A percentile compares a stretch with the other conserved stretches of the same genome.
Evolutionary conservation across 2,797 vertebrate species (phyloP).

Genomic region (Tangara arthus): DNA sequence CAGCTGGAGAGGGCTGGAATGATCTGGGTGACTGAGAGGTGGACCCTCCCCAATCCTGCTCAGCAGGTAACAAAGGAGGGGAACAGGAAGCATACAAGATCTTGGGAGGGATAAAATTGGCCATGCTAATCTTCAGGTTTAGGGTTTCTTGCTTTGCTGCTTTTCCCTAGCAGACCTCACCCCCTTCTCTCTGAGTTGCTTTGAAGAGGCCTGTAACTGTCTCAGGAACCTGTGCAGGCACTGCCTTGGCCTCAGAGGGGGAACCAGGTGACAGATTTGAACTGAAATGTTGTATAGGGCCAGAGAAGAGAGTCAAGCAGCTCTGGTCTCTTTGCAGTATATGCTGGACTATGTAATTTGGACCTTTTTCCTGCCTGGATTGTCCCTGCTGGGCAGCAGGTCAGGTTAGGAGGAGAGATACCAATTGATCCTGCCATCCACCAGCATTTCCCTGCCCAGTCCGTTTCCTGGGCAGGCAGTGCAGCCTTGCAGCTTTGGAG

Average conservation of each 20-base stretch:
- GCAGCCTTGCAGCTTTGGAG: background rate
- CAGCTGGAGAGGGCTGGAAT: background rate
- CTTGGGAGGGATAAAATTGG: background rate
- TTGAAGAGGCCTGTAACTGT: conserved; percentile 6
- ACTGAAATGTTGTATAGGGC: background rate
- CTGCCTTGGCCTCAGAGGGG: background rate
- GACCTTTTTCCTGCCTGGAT: background rate
- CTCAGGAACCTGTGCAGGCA: background rate
- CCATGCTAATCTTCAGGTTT: conserved; percentile 27
- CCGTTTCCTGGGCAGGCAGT: background rate
- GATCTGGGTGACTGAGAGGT: background rate
- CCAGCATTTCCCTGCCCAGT: background rate
- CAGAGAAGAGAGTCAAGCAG: background rate
- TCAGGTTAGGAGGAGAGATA: background rate
- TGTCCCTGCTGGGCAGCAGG: accelerated
- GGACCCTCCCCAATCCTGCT: conserved; percentile 22
- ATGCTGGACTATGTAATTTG: background rate
- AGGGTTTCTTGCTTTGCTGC: conserved; percentile 50
- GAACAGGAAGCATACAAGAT: conserved; percentile 34
- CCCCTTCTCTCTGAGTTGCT: background rate
- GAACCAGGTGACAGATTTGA: background rate
- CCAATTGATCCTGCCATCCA: accelerated
- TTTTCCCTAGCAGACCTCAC: background rate
- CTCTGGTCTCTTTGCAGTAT: background rate
- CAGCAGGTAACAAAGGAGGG: conserved; percentile 4